phyloP scores from a whole-genome alignment of 2,113 vertebrate species.

The Perognathus longimembris region DNA sequence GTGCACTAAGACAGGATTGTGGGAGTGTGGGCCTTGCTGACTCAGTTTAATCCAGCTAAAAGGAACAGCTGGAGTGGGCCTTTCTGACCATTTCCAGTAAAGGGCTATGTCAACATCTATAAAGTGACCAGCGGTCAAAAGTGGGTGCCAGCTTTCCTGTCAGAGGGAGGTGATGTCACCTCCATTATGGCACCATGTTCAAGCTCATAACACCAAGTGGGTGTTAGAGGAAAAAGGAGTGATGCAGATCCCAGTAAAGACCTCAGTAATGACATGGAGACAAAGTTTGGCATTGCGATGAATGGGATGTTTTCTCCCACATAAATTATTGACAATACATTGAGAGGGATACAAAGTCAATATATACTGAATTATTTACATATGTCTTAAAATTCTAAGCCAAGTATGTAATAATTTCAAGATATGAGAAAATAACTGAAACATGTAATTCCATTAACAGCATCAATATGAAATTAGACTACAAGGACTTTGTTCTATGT shows the following conservation, averaged over 20 bases:
- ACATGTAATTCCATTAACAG: neutral
- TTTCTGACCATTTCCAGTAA: conserved; percentile 59
- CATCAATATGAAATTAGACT: neutral
- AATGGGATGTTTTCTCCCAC: neutral
- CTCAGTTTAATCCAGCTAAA: neutral
- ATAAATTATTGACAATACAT: too few species aligned
- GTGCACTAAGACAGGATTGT: neutral
- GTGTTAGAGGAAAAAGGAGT: too few species aligned
- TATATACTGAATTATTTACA: neutral
- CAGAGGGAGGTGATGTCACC: neutral
- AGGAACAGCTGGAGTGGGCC: neutral
- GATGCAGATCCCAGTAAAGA: neutral
- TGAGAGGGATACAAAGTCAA: neutral
- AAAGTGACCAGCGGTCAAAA: conserved; percentile 34
- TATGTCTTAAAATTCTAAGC: neutral
- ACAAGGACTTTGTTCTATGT: neutral
- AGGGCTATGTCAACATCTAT: conserved; percentile 13
- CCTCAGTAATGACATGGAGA: neutral
- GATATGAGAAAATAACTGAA: neutral
- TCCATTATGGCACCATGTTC: neutral
- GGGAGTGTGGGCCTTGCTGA: neutral
- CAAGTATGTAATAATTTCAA: conserved; percentile 7
- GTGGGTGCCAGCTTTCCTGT: neutral
- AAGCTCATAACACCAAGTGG: neutral
- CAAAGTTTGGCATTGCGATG: neutral